Base-by-base conservation (phyloP, 2,797 vertebrate genomes). In the Melanotaenia parkinsoni region DNA sequence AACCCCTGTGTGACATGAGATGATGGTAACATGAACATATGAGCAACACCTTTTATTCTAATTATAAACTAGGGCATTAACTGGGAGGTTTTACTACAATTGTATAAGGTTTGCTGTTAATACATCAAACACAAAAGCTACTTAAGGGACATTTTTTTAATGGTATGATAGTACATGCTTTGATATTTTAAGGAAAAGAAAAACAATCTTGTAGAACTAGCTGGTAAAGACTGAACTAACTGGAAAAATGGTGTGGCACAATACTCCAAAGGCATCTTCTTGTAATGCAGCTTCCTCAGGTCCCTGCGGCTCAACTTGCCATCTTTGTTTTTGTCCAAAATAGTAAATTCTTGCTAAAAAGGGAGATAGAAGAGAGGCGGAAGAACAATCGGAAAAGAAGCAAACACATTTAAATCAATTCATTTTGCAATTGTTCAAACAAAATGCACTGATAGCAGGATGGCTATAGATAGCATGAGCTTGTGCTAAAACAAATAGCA, bases 221-320 rank as follows among this genome's bases (percentile, higher is more conserved):
- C 7, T 16, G 7, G 4, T 58, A 20, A 16, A 45, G 12, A 28
- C 12, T 38, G 59, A 40, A 77, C 90, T 90, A 66, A 91, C 90
- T 84, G 76, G 65, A 90, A 90, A 83, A 94, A 91, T 1, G 67
- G 28, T 28, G 87, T 26, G 47, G 92, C 86, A 24, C 83, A 86
- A 57, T 91, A 70, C 77, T 93, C 90, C 70, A 91, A 68, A 32
- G 87, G 87, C 90, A 94, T 90, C 79, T 78, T 84, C 74, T 91
- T 93, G 61, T 93, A 91, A 62, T 37, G 67, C 67, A 94, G 73
- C 70, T 93, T 95, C 85, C 47, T 89, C 77, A 93, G 83, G 76
- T 94, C 93, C 76, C 88, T 86, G 60, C 79, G 88, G 67, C 83
- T 90, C 78, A 86, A 38, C 68, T 89, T 91, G 62, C 92, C 89